Evolutionary conservation across 2,113 vertebrate genomes (phyloP).

Genomic region (Acrocephalus kingi): DNA sequence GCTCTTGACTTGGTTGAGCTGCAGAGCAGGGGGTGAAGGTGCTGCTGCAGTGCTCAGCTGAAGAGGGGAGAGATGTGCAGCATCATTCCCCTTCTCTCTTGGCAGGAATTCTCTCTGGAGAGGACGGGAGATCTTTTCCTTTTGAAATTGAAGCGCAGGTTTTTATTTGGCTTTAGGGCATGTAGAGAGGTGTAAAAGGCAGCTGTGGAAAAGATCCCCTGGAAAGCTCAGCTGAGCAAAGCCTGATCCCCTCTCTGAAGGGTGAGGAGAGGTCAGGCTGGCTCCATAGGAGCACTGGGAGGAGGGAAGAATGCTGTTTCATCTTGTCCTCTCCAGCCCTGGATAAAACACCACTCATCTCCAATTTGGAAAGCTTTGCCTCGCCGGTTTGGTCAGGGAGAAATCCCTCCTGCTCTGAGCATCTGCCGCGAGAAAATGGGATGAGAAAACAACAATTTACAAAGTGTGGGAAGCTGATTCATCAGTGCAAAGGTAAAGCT

Average conservation of each 20-base stretch:
- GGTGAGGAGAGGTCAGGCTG: not conserved
- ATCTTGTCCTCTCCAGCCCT: not conserved
- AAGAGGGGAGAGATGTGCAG: not conserved
- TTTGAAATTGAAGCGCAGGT: not conserved
- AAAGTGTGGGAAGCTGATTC: not conserved
- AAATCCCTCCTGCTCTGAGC: not conserved
- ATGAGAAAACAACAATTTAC: fast-evolving
- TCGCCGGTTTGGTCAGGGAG: fast-evolving
- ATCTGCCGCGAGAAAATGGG: not conserved
- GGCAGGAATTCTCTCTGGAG: not conserved
- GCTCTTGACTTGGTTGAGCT: not conserved
- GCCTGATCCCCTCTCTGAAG: not conserved
- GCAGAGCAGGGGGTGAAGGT: not conserved
- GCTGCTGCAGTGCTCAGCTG: not conserved
- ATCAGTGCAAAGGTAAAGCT: not conserved
- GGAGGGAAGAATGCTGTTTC: not conserved
- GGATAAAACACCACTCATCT: fast-evolving
- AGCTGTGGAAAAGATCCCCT: not conserved
- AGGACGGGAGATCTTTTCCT: fast-evolving
- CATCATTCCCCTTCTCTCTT: not conserved
- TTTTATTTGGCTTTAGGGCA: not conserved
- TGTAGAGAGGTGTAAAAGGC: not conserved
- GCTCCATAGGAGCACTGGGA: not conserved
- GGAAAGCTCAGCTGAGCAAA: not conserved
- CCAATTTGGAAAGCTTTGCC: not conserved